These are phyloP conservation scores for Leptopilina clavipes DNA, from an alignment of 1,140 invertebrate genomes.

Conservation along the genomic window DNA sequence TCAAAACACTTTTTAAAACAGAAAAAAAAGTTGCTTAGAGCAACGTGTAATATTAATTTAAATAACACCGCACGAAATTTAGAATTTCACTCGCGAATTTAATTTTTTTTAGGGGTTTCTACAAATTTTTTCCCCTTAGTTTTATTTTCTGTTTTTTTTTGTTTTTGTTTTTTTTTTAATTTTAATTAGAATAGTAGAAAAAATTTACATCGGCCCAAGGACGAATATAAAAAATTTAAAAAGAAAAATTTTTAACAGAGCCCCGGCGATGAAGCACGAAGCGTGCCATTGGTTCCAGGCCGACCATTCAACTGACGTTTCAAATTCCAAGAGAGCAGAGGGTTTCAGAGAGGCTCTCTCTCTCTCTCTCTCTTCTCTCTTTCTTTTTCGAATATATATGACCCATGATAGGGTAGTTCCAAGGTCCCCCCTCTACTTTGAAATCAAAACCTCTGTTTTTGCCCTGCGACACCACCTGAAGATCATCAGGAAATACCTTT, in stretches of 20 bases:
- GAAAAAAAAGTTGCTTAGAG: neutral
- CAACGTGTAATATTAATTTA: neutral
- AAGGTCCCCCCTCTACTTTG: constrained; percentile 47
- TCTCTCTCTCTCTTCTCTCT: neutral
- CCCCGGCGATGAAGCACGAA: neutral
- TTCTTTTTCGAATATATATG: constrained; percentile 1
- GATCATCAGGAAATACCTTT: constrained; percentile 31
- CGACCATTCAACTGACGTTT: constrained; percentile 52
- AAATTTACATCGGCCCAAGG: neutral
- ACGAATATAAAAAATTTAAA: neutral
- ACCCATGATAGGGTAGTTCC: constrained; percentile 37
- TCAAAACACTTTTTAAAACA: neutral
- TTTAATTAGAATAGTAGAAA: neutral
- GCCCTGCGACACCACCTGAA: constrained; percentile 46
- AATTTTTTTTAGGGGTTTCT: too few species aligned
- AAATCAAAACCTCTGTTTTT: constrained; percentile 43
- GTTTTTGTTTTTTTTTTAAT: constrained; percentile 4
- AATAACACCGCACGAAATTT: neutral
- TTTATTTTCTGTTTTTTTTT: too few species aligned
- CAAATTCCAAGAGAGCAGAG: constrained; percentile 32
- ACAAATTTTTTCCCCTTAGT: too few species aligned
- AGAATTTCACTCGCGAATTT: neutral
- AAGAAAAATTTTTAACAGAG: neutral
- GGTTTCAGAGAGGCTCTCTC: constrained; percentile 34
- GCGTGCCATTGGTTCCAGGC: constrained; percentile 44